These are phyloP conservation scores for Phortica okadai DNA, from an alignment of 2,888 invertebrate genomes.

Conservation along the genomic window DNA sequence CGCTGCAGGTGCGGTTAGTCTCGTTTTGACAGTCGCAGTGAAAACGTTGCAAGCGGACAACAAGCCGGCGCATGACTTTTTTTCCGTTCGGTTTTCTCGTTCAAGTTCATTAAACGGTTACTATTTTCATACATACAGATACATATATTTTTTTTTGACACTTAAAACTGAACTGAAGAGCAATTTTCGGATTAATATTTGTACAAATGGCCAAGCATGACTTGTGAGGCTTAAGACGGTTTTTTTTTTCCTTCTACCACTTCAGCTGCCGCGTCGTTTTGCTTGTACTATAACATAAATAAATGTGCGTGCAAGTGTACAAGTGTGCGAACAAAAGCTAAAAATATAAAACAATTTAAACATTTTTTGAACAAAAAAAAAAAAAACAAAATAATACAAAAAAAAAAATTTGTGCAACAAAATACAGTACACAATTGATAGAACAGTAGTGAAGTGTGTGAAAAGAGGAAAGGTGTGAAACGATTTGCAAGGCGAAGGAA, in stretches of 20 bases:
- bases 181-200: background rate
- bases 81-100: background rate
- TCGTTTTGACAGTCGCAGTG: constrained; percentile 72
- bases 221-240: background rate
- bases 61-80: constrained; percentile 5
- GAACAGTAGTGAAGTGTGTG: background rate
- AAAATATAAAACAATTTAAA: background rate
- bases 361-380: background rate
- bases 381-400: constrained; percentile 17
- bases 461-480: constrained; percentile 18
- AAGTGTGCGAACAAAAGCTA: too few relatives aligned
- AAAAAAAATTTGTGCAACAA: background rate
- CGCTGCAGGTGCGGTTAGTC: constrained; percentile 75
- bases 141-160: background rate
- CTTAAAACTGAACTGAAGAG: background rate
- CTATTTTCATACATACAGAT: background rate
- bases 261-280: background rate
- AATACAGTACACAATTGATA: background rate
- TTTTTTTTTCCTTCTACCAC: background rate
- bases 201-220: background rate
- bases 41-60: constrained; percentile 58
- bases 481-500: constrained; percentile 41
- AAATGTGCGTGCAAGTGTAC: background rate
- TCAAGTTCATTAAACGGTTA: background rate
- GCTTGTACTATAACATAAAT: background rate